Percentiles rank a stretch among this genome's conserved stretches.
These are phyloP conservation scores for Rhingia rostrata DNA, from an alignment of 2,888 invertebrate species.

Conservation along the genomic window DNA sequence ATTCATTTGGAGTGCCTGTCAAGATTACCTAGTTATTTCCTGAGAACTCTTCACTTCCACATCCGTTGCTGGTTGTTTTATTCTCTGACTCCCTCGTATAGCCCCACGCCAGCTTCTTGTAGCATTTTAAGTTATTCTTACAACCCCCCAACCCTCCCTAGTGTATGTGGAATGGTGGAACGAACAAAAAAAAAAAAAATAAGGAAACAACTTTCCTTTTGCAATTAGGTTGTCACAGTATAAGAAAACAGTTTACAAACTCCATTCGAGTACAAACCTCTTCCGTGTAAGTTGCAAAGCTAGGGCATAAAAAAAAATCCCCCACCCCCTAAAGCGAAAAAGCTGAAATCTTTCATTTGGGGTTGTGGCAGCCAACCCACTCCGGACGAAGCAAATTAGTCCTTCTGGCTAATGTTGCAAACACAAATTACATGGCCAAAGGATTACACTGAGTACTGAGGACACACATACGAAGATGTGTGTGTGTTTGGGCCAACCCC, in stretches of 20 bases:
- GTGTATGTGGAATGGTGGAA: neutral
- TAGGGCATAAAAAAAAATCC: conserved; percentile 1
- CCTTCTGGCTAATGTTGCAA: conserved; percentile 64
- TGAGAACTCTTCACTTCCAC: conserved; percentile 72
- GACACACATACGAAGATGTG: neutral
- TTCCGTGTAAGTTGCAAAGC: conserved; percentile 46
- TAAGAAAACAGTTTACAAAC: conserved; percentile 61
- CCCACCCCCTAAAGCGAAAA: conserved; percentile 36
- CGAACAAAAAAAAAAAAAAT: neutral
- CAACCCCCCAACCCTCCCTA: conserved; percentile 9
- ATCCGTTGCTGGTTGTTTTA: conserved; percentile 57
- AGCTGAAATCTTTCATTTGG: conserved; percentile 55
- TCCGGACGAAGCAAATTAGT: conserved; percentile 59
- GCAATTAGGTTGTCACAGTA: conserved; percentile 73
- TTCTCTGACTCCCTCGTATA: neutral
- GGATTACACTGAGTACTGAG: conserved; percentile 23
- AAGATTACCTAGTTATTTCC: conserved; percentile 74
- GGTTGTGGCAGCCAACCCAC: neutral
- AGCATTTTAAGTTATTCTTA: conserved; percentile 8
- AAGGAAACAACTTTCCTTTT: conserved; percentile 23
- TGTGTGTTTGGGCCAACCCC: conserved; percentile 31
- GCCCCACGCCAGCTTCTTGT: neutral
- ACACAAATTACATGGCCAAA: conserved; percentile 47
- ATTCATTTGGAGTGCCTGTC: conserved; percentile 73
- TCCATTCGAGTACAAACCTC: conserved; percentile 46